Conservation (phyloP, 2,888 invertebrate species). For the Bellardia pandia region DNA sequence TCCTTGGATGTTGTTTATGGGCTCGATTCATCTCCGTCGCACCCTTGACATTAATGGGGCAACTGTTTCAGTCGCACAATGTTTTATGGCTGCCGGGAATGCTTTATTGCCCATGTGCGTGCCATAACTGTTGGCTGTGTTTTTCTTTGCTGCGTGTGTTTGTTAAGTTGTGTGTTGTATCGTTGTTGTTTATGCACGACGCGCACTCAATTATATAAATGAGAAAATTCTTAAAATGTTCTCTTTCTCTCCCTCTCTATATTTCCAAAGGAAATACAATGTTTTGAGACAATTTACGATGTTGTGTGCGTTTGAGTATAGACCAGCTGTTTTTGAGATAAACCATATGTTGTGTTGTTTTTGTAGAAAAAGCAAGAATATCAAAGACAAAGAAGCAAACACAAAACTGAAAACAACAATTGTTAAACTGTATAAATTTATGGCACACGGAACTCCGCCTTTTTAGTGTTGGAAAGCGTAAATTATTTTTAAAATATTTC, state of each 20-base stretch:
- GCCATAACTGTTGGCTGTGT: constrained; percentile 70
- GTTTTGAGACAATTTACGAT: constrained; percentile 40
- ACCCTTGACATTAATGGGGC: constrained; percentile 9
- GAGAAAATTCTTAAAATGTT: constrained; percentile 37
- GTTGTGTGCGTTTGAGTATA: background rate
- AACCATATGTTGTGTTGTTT: constrained; percentile 64
- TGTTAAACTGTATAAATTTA: constrained; percentile 46
- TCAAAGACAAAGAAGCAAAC: constrained; percentile 19
- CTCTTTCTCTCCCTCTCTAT: constrained; percentile 49
- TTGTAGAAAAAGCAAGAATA: constrained; percentile 31
- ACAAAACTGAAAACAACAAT: background rate
- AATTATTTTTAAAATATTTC: background rate
- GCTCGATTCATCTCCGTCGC: constrained; percentile 70
- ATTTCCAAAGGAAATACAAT: background rate
- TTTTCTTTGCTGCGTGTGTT: constrained; percentile 44
- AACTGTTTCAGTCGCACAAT: constrained; percentile 79
- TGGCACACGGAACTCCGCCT: constrained; percentile 60
- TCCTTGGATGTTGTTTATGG: constrained; percentile 74
- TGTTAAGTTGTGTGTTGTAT: constrained; percentile 14
- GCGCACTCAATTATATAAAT: constrained; percentile 29
- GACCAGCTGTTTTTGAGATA: constrained; percentile 64
- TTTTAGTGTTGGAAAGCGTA: constrained; percentile 65
- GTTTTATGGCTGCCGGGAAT: constrained; percentile 84
- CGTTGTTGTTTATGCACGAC: constrained; percentile 31
- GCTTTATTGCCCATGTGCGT: constrained; percentile 82